These are phyloP conservation scores for Anolis carolinensis DNA, from an alignment of 2,113 vertebrate species.

Conservation along the genomic window DNA sequence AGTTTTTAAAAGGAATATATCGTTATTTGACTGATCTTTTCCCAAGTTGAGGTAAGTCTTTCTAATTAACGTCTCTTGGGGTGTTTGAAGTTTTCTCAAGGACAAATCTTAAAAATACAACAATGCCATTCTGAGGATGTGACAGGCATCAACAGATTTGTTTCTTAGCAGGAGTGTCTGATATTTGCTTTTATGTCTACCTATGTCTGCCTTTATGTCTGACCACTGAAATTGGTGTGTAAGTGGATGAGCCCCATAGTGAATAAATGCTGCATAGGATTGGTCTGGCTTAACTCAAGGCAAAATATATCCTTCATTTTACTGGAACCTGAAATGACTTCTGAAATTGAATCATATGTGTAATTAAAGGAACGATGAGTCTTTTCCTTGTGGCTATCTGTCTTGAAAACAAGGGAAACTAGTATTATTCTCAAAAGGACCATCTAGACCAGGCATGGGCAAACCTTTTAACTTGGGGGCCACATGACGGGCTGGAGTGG, in stretches of 20 bases:
- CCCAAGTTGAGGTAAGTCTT: neutral
- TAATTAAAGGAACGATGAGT: neutral
- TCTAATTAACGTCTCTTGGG: neutral
- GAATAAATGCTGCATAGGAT: too few relatives aligned
- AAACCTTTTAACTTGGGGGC: too few relatives aligned
- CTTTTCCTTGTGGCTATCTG: neutral
- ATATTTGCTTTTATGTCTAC: neutral
- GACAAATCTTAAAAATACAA: neutral
- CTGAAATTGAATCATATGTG: neutral
- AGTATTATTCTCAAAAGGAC: too few relatives aligned
- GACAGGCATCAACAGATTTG: neutral
- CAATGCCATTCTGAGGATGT: neutral
- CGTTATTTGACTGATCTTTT: neutral
- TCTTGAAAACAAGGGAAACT: neutral
- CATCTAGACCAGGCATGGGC: too few relatives aligned
- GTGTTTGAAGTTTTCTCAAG: neutral
- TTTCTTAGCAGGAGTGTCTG: neutral
- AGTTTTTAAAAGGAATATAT: neutral
- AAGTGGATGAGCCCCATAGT: too few relatives aligned
- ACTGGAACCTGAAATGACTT: neutral
- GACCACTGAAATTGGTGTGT: too few relatives aligned
- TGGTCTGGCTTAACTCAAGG: too few relatives aligned
- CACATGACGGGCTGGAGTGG: too few relatives aligned
- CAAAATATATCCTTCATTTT: neutral
- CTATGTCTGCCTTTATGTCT: neutral